Conservation (phyloP, 2,113 vertebrate species). For the Pterocles burchelli region DNA sequence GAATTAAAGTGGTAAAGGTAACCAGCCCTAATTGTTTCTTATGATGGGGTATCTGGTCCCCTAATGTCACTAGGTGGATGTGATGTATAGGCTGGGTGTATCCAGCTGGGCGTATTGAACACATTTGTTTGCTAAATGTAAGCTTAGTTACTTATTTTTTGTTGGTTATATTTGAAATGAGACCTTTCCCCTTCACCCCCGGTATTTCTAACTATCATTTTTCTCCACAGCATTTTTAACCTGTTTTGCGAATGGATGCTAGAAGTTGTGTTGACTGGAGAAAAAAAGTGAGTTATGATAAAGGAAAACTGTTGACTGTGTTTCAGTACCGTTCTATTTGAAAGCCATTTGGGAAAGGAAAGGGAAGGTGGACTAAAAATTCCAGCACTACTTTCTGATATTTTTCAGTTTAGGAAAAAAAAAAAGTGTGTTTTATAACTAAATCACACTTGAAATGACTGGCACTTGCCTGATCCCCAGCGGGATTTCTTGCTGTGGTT, state of each 20-base stretch:
- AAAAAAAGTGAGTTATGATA: not conserved
- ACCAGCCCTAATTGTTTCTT: not conserved
- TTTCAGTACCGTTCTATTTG: not conserved
- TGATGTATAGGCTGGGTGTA: not conserved
- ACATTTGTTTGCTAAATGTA: not conserved
- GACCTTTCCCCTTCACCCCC: not conserved
- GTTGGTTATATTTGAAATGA: not conserved
- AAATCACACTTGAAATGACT: not conserved
- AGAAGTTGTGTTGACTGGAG: not conserved
- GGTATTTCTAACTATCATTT: not conserved
- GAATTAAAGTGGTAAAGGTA: not conserved
- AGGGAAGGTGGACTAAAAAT: not conserved
- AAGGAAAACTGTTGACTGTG: not conserved
- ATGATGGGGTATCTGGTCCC: not conserved
- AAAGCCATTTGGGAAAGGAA: not conserved
- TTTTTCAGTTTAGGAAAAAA: not conserved
- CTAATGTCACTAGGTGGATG: not conserved
- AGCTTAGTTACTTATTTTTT: not conserved
- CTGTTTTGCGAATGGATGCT: not conserved
- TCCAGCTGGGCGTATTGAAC: not conserved
- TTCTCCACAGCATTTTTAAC: not conserved
- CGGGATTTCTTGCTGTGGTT: not conserved
- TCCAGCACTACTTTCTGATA: not conserved
- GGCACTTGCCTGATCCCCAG: not conserved
- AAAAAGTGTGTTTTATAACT: not conserved